phyloP scores from a whole-genome alignment of 2,888 invertebrate species.

The Hylaea fasciaria region DNA sequence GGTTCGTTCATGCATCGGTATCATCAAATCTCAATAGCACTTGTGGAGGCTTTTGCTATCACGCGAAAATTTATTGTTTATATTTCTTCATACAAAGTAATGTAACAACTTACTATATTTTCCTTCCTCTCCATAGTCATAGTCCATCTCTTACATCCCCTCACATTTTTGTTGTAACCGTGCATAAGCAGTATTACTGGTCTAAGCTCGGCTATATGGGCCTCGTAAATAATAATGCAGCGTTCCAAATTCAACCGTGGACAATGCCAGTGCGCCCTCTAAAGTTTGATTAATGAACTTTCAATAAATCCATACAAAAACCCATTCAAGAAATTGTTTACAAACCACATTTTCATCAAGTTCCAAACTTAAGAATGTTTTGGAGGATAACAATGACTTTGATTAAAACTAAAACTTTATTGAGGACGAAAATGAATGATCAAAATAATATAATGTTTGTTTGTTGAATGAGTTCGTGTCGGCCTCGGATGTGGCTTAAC shows the following conservation, averaged over 20 bases:
- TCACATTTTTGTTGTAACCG: no score
- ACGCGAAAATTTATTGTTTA: no score
- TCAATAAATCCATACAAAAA: conserved; percentile 42
- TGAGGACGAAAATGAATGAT: neutral
- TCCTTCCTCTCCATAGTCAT: no score
- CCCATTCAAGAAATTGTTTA: conserved; percentile 46
- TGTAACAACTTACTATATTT: no score
- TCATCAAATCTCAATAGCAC: no score
- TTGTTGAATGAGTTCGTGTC: neutral
- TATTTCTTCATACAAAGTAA: no score
- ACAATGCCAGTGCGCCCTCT: conserved; percentile 60
- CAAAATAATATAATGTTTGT: neutral
- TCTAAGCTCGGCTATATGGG: conserved; percentile 35
- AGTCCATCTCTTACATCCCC: no score
- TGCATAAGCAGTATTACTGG: conserved; percentile 13
- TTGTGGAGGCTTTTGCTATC: no score
- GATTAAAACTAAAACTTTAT: neutral
- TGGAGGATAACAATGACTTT: conserved; percentile 12
- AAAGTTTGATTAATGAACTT: conserved; percentile 66
- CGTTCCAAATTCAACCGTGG: conserved; percentile 50
- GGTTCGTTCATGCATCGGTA: no score
- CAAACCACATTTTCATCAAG: conserved; percentile 36
- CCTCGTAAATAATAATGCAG: conserved; percentile 58
- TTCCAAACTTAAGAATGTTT: conserved; percentile 22
- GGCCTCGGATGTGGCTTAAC: no score